Percentiles rank a stretch among this genome's conserved stretches.
Conservation (phyloP, 2,888 invertebrate species). For the Volucella inanis region DNA sequence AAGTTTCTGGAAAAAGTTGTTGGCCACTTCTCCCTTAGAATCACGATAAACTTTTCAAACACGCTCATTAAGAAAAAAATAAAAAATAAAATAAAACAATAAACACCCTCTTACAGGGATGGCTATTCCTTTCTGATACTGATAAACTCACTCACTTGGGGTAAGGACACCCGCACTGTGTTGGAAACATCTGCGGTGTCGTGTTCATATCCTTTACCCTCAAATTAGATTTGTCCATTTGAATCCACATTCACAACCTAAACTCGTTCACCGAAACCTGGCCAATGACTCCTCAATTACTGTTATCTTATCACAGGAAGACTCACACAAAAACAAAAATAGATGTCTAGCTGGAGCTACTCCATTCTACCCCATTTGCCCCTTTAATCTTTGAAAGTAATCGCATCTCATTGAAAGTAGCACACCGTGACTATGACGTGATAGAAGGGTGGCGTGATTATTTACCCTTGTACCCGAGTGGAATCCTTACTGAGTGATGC, state of each 20-base stretch:
- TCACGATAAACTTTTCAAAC: not conserved
- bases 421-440: not conserved
- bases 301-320: slow-evolving; percentile 49
- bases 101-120: not conserved
- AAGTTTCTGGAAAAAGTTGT: not conserved
- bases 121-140: not conserved
- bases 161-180: no score
- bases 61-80: not conserved
- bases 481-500: no score
- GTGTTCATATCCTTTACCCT: no score
- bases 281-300: slow-evolving; percentile 61
- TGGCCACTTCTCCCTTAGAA: no score
- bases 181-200: no score
- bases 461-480: slow-evolving; percentile 18
- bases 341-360: no score
- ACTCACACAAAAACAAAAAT: not conserved
- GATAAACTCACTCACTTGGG: no score
- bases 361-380: not conserved
- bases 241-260: slow-evolving; percentile 37
- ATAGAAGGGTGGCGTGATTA: slow-evolving; percentile 51
- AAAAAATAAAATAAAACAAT: not conserved
- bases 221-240: slow-evolving; percentile 31
- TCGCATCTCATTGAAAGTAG: not conserved
- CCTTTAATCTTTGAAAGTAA: not conserved
- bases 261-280: slow-evolving; percentile 39